A percentile compares a stretch with the other conserved stretches of the same genome.
Conservation (phyloP, 2,113 vertebrate genomes). For the Donacobius atricapilla region DNA sequence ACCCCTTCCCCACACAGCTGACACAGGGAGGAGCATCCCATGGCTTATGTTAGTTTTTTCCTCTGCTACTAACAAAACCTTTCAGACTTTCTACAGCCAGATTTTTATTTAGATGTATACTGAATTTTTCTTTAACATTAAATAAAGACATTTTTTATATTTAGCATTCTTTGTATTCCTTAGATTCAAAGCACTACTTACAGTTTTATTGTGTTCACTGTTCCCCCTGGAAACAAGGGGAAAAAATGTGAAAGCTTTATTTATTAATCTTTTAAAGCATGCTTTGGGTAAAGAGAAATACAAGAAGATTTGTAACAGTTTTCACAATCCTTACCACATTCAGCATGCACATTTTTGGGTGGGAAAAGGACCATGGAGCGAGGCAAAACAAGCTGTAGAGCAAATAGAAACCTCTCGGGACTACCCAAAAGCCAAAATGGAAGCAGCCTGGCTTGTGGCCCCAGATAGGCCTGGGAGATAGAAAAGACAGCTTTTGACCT, state of each 20-base stretch:
- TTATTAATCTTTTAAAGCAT: background rate
- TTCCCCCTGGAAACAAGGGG: background rate
- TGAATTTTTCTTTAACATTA: background rate
- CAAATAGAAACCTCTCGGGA: accelerated
- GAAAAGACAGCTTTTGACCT: background rate
- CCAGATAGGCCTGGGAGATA: background rate
- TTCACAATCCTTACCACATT: background rate
- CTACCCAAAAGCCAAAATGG: background rate
- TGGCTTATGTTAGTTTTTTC: background rate
- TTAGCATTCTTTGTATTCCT: background rate
- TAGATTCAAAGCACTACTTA: background rate
- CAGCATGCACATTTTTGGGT: background rate
- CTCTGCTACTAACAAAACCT: background rate
- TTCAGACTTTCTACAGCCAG: background rate
- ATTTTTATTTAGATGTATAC: background rate
- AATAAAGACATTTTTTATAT: background rate
- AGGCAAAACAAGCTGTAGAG: background rate
- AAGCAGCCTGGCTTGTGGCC: background rate
- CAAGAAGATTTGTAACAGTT: background rate
- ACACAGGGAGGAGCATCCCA: background rate
- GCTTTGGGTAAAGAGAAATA: background rate
- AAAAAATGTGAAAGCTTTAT: background rate
- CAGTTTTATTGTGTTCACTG: background rate
- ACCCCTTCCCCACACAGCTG: background rate
- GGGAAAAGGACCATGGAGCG: background rate